Evolutionary conservation across 1,140 invertebrate species (phyloP), one percentile per base, ranked within the genome.

Genomic region (Lepidurus packardi): DNA sequence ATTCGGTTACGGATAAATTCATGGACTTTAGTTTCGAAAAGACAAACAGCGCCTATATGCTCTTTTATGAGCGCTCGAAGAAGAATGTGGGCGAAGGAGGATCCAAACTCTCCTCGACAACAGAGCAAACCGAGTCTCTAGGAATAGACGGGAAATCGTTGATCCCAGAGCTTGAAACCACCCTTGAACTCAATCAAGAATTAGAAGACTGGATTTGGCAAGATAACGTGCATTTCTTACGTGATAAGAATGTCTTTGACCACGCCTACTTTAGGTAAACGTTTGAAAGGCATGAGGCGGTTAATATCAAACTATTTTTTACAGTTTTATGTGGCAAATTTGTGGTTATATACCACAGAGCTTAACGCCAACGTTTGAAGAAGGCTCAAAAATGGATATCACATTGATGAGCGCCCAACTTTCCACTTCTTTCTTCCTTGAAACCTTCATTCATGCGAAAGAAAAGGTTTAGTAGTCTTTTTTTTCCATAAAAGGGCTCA

Each of bases 21-120:
- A 94, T 98, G 92, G 96, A 98, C 83, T 96, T 97, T 82, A 96
- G 94, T 81, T 97, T 97, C 85, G 96, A 98, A 84, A 98, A 98
- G 86, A 97, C 95, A 0, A 98, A 98, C 84, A 96, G 94, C 83
- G 96, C 96, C 1, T 98, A 98, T 83, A 98, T 98, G 96, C 84
- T 98, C 74, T 98, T 98, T 84, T 98, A 98, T 84, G 94, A 98
- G 84, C 89, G 92, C 80, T 90, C 88, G 78, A 86, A 88, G 41
- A 78, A 73, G 7, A 78, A 77, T 7, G 79, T 78, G 34, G 79
- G 80, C 13, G 74, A 82, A 73, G 73, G 79, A 76, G 80, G 77
- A 65, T 42, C 77, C 73, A 82, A 80, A 73, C 34, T 34, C 34
- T 34, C 53, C 21, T 9, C 53, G 16, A 65, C 16, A 7, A 9